Evolutionary conservation across 1,140 invertebrate species (phyloP).

Genomic region (Acromyrmex echinatior): DNA sequence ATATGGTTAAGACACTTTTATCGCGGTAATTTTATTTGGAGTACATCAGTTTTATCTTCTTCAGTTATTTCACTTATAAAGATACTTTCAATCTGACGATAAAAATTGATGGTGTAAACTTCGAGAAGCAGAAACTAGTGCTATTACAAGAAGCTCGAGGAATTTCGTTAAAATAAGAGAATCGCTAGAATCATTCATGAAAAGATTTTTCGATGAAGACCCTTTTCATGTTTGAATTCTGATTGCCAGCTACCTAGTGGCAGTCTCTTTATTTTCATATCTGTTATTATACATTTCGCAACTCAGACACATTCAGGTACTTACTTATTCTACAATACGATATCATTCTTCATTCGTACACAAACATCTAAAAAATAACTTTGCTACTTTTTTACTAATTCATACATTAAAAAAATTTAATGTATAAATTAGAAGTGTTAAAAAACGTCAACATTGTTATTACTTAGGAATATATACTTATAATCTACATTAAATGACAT

Average conservation of each 20-base stretch:
- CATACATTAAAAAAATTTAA: not conserved
- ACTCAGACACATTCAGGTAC: not conserved
- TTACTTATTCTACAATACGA: not conserved
- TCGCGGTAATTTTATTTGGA: constrained; percentile 6
- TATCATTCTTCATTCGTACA: not conserved
- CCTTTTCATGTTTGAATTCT: constrained; percentile 10
- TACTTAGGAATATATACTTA: too few relatives aligned
- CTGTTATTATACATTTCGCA: not conserved
- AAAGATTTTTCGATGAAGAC: not conserved
- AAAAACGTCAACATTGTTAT: too few relatives aligned
- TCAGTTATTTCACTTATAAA: not conserved
- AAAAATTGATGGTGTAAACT: constrained; percentile 7
- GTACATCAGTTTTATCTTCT: not conserved
- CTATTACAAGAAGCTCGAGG: not conserved
- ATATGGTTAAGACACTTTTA: not conserved
- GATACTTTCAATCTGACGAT: not conserved
- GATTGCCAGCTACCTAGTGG: not conserved
- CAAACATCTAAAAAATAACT: not conserved
- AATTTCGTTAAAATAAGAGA: not conserved
- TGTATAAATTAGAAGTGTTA: not conserved
- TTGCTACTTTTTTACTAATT: not conserved
- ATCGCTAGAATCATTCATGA: not conserved
- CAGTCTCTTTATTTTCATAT: not conserved
- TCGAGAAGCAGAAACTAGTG: not conserved
- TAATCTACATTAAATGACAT: too few relatives aligned